Evolutionary conservation across 2,113 vertebrate genomes (phyloP), one percentile per base, ranked within the genome.

Genomic region (Steatornis caripensis): DNA sequence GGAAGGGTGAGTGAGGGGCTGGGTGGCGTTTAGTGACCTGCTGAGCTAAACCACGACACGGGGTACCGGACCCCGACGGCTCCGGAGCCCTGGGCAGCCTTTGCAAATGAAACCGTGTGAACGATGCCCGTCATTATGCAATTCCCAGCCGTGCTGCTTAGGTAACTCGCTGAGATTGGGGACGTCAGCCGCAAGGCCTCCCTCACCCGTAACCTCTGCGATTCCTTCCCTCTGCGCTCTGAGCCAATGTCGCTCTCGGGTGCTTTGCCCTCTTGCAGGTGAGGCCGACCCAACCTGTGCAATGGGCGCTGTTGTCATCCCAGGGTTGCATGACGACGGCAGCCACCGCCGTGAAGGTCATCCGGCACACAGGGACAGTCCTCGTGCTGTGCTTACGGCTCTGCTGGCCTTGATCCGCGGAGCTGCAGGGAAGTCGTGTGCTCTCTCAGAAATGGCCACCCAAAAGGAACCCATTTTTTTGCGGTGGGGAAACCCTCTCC

Each of bases 41-140:
- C n/a, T n/a, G n/a, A n/a, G n/a, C n/a, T n/a, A n/a, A n/a, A n/a
- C n/a, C n/a, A n/a, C n/a, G n/a, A n/a, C n/a, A n/a, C n/a, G n/a
- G 41, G 27, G 9, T 32, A 22, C 39, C 11, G 5, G 39, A 48
- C 10, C 54, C 32, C 1, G 0, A 27, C 0, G 5, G 14, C 34
- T 55, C 19, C 9, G 5, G 7, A 65, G 39, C 29, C 26, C 34
- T 22, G 39, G 19, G 65, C 29, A 55, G 17, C 29, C 29, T 65
- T 19, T 21, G 53, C 5, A 23, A 62, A n/a, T 1, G 11, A 48
- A 89, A 34, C 10, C 1, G 2, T 29, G 36, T 0, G 0, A 48
- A 14, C 20, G 61, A 54, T 80, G 26, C 4, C 1, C 15, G 57
- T 43, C 3, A 3, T 64, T 11, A 30, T 3, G 34, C 53, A 51